phyloP scores from a whole-genome alignment of 2,888 invertebrate species.

The Antheraea assamensis region DNA sequence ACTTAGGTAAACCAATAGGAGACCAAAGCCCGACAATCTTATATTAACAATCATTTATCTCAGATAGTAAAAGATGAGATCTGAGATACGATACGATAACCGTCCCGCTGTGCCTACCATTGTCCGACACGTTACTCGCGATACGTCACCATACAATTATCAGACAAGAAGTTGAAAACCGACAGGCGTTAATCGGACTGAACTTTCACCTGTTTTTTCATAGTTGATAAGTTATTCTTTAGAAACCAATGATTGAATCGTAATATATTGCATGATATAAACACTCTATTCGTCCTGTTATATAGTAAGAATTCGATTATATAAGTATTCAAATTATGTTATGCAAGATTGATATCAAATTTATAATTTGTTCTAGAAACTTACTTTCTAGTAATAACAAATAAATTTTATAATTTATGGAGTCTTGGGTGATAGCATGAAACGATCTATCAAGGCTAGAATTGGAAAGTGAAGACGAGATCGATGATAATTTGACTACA shows the following conservation, averaged over 20 bases:
- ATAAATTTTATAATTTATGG: neutral
- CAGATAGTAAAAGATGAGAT: slow-evolving; percentile 39
- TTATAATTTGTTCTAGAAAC: neutral
- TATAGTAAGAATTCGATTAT: neutral
- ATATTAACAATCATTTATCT: slow-evolving; percentile 27
- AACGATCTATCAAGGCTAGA: neutral
- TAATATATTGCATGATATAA: neutral
- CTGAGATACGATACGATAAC: slow-evolving; percentile 41
- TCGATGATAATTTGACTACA: neutral
- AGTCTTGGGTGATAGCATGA: neutral
- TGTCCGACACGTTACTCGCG: slow-evolving; percentile 41
- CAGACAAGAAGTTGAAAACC: slow-evolving; percentile 43
- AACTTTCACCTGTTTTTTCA: slow-evolving; percentile 45
- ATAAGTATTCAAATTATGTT: neutral
- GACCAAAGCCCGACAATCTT: slow-evolving; percentile 32
- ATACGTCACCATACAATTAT: slow-evolving; percentile 46
- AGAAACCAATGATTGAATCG: slow-evolving; percentile 29
- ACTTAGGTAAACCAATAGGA: slow-evolving; percentile 44
- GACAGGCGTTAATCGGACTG: slow-evolving; percentile 51
- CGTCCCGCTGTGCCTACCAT: slow-evolving; percentile 43
- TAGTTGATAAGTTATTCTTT: slow-evolving; percentile 37
- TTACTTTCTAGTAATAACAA: neutral
- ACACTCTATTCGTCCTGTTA: neutral
- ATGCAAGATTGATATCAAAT: neutral
- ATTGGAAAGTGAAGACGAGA: neutral